Conservation (phyloP, 2,113 vertebrate species). For the Terrapene triunguis region DNA sequence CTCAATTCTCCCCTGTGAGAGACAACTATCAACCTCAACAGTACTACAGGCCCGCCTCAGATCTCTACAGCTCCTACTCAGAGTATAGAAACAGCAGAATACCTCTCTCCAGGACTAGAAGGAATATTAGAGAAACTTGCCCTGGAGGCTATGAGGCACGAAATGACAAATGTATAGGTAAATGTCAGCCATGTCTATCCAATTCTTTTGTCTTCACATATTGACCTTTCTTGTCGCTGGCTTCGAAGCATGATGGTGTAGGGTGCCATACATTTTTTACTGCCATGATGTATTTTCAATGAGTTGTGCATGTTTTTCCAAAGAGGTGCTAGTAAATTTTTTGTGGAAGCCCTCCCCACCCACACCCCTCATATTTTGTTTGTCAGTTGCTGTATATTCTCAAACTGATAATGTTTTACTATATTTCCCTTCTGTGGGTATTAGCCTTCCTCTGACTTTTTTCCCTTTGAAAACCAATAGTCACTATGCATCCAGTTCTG, state of each 20-base stretch:
- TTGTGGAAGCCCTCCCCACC: neutral
- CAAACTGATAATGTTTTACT: neutral
- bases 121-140: constrained; percentile 87
- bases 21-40: constrained; percentile 85
- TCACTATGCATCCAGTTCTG: neutral
- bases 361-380: neutral
- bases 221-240: constrained; percentile 2
- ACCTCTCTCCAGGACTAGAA: constrained; percentile 83
- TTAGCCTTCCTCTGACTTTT: neutral
- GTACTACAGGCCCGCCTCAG: constrained; percentile 92
- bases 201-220: constrained; percentile 51
- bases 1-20: constrained; percentile 86
- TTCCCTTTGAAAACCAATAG: neutral
- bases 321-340: neutral
- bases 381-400: neutral
- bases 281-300: neutral
- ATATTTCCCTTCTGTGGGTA: neutral
- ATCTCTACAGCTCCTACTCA: constrained; percentile 90
- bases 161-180: constrained; percentile 91
- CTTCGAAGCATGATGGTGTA: neutral
- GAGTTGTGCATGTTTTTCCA: constrained; percentile 22
- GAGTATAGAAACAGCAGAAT: constrained; percentile 84
- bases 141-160: constrained; percentile 89
- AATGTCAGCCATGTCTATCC: constrained; percentile 82
- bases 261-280: neutral